phyloP scores from a whole-genome alignment of 2,113 vertebrate species.

The Bos javanicus region DNA sequence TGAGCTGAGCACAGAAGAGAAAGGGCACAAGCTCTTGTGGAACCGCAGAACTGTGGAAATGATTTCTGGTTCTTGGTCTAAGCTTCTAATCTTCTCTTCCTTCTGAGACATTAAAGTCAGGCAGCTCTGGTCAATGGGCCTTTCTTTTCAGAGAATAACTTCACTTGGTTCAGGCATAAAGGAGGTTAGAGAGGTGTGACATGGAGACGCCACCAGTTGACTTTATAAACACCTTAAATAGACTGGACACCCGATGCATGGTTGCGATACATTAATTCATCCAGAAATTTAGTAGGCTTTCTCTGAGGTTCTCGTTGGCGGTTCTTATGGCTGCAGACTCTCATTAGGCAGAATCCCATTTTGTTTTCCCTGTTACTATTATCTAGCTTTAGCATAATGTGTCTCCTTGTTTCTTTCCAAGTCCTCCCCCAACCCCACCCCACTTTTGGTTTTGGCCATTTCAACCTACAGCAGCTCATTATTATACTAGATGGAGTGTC shows the following conservation, averaged over 20 bases:
- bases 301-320: background rate
- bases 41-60: background rate
- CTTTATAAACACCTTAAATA: background rate
- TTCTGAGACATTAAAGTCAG: background rate
- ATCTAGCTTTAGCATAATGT: background rate
- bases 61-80: background rate
- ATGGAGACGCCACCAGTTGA: background rate
- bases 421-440: background rate
- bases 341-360: background rate
- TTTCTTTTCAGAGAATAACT: background rate
- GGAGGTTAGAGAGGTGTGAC: background rate
- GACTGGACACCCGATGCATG: background rate
- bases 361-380: background rate
- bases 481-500: background rate
- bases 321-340: background rate
- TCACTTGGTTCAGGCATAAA: background rate
- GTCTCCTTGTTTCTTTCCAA: background rate
- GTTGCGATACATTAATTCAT: background rate
- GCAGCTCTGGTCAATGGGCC: background rate
- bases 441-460: background rate
- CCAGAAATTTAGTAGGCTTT: background rate
- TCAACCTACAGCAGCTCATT: background rate
- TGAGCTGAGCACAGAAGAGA: conserved; percentile 20
- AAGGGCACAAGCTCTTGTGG: background rate
- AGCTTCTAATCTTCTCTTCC: conserved; percentile 4